Percentiles rank a stretch among this genome's conserved stretches.
Evolutionary conservation across 2,113 vertebrate species (phyloP).

Genomic region (Bos indicus): DNA sequence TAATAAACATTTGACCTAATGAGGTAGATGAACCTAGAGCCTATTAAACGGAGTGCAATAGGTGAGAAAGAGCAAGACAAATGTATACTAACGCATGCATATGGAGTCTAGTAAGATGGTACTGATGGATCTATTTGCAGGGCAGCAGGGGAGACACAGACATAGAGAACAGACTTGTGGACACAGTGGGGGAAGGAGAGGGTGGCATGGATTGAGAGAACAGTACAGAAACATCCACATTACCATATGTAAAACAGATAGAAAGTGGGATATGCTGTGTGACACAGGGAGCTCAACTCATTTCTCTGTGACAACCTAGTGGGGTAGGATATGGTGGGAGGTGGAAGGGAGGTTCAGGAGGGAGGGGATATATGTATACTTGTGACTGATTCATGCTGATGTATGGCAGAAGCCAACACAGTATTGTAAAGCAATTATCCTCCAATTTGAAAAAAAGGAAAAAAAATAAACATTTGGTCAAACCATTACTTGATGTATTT

Average conservation of each 20-base stretch:
- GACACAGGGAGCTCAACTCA: not conserved
- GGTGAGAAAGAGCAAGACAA: not conserved
- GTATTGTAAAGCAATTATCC: not conserved
- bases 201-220: not conserved
- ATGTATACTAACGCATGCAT: not conserved
- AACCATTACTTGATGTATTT: not conserved
- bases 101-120: not conserved
- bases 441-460: not conserved
- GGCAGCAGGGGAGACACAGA: not conserved
- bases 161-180: not conserved
- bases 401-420: not conserved
- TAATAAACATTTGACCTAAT: not conserved
- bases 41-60: not conserved
- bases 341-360: not conserved
- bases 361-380: not conserved
- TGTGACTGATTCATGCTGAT: not conserved
- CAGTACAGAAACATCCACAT: not conserved
- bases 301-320: not conserved
- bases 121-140: not conserved
- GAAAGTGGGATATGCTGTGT: not conserved
- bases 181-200: not conserved
- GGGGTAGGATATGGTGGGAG: not conserved
- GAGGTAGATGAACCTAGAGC: not conserved
- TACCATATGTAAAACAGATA: not conserved
- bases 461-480: not conserved